phyloP scores from a whole-genome alignment of 2,888 invertebrate species.

The Drosophila tanythrix region DNA sequence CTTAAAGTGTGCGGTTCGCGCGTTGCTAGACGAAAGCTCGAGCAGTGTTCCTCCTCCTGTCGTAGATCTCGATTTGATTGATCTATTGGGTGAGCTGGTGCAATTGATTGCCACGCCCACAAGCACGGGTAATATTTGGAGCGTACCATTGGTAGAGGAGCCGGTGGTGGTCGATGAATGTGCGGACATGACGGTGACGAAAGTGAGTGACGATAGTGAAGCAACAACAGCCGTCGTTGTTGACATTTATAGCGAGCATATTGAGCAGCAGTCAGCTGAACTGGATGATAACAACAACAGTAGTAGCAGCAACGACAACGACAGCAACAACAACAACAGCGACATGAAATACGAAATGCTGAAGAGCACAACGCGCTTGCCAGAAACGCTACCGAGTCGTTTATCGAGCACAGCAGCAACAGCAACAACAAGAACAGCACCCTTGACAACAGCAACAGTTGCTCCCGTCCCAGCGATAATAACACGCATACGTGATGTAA shows the following conservation, averaged over 20 bases:
- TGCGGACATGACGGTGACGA: constrained; percentile 75
- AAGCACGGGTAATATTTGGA: constrained; percentile 68
- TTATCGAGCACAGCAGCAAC: constrained; percentile 21
- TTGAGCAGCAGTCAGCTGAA: constrained; percentile 60
- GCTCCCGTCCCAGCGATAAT: constrained; percentile 7
- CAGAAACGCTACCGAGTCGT: constrained; percentile 37
- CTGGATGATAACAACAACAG: constrained; percentile 54
- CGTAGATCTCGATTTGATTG: constrained; percentile 58
- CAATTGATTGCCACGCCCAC: constrained; percentile 52
- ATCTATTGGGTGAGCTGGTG: constrained; percentile 62
- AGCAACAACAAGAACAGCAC: constrained; percentile 8
- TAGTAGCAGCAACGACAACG: constrained; percentile 18
- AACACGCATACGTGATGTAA: constrained; percentile 61
- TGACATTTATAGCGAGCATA: constrained; percentile 59
- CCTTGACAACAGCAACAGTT: constrained; percentile 15
- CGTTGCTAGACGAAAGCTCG: constrained; percentile 41
- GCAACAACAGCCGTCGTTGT: constrained; percentile 46
- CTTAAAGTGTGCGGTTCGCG: constrained; percentile 62
- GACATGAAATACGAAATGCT: constrained; percentile 79
- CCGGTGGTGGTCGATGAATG: constrained; percentile 44
- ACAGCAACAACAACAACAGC: constrained; percentile 25
- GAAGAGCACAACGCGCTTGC: constrained; percentile 53
- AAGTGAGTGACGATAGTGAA: constrained; percentile 70
- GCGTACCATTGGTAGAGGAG: constrained; percentile 35
- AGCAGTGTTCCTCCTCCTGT: constrained; percentile 21